Evolutionary conservation across 2,113 vertebrate species (phyloP).

Genomic region (Campylorhamphus procurvoides): DNA sequence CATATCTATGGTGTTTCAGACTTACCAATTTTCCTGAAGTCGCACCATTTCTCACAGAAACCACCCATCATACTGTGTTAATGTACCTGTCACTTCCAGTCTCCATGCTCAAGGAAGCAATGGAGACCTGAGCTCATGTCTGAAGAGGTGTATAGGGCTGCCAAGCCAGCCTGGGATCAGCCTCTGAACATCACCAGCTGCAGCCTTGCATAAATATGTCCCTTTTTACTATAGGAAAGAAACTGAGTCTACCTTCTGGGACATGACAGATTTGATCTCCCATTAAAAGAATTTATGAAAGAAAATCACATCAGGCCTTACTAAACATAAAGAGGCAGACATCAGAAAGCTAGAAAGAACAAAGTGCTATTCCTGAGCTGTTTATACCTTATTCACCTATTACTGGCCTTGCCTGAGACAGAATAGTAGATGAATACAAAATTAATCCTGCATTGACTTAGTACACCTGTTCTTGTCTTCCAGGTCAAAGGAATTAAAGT

Average conservation of each 20-base stretch:
- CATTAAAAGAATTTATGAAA: conserved; percentile 2
- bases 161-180: neutral
- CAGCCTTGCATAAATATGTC: neutral
- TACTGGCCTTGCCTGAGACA: neutral
- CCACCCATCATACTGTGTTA: neutral
- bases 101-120: neutral
- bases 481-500: neutral
- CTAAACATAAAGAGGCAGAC: neutral
- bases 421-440: neutral
- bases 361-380: neutral
- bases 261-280: neutral
- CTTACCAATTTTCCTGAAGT: neutral
- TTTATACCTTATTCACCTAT: neutral
- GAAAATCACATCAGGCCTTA: neutral
- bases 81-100: neutral
- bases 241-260: neutral
- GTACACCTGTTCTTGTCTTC: neutral
- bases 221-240: neutral
- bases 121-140: neutral
- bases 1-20: neutral
- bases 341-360: neutral
- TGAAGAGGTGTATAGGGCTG: rapidly evolving
- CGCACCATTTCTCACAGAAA: neutral
- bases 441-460: neutral
- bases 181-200: neutral